A percentile compares a stretch with the other conserved stretches of the same genome.
Conservation (phyloP, 2,113 vertebrate species). For the Hydrochoerus hydrochaeris region DNA sequence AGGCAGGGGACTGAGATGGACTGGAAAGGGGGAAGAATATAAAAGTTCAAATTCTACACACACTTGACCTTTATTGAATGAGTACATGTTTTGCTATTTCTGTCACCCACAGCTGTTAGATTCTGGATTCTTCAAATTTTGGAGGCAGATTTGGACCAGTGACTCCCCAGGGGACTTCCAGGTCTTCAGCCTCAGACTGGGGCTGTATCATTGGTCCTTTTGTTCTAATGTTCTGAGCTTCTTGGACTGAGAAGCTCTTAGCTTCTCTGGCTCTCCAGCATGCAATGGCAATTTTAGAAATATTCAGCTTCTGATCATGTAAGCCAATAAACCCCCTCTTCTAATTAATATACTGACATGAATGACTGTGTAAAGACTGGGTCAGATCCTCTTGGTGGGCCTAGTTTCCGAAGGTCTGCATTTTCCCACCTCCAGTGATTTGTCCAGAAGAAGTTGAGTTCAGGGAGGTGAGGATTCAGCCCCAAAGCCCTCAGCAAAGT, state of each 20-base stretch:
- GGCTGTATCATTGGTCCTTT: neutral
- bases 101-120: neutral
- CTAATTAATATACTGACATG: neutral
- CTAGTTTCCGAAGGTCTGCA: neutral
- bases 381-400: neutral
- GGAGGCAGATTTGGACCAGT: neutral
- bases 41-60: neutral
- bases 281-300: neutral
- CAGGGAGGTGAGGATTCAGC: neutral
- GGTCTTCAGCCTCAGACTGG: neutral
- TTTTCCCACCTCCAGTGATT: neutral
- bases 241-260: neutral
- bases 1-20: neutral
- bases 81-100: neutral
- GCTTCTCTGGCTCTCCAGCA: neutral
- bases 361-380: neutral
- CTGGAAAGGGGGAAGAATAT: neutral
- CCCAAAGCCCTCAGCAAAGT: neutral
- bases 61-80: neutral
- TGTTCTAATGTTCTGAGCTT: neutral
- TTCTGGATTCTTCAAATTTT: neutral
- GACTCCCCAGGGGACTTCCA: neutral
- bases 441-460: neutral
- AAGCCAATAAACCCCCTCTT: neutral
- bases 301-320: neutral